Evolutionary conservation across 30 jellyfish, hydroid and myxozoan species (phyloP).

Genomic region (Aurelia sp.): DNA sequence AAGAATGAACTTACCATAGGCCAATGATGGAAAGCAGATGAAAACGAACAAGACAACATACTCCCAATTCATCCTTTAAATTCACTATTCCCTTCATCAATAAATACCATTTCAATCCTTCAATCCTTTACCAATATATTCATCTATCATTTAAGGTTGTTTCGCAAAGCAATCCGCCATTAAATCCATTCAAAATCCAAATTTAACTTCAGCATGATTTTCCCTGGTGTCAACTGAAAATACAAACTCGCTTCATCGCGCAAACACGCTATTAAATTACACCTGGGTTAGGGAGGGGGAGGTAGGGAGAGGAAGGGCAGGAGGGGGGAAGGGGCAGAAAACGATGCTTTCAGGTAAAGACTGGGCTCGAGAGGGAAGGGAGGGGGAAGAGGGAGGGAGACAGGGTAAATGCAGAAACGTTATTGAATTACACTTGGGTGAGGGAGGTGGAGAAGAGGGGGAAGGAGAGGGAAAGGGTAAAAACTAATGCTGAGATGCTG

Average conservation of each 20-base stretch:
- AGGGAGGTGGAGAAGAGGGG: not conserved
- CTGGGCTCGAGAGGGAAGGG: not conserved
- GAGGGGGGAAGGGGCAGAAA: not conserved
- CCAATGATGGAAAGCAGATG: constrained; percentile 73
- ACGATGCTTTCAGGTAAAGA: not conserved
- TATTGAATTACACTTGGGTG: not conserved
- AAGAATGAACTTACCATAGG: constrained; percentile 58
- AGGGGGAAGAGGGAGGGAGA: not conserved
- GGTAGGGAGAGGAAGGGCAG: not conserved
- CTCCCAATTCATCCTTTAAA: constrained; percentile 44
- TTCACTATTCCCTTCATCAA: constrained; percentile 3
- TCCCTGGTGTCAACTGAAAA: constrained; percentile 31
- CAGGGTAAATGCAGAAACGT: too few species aligned
- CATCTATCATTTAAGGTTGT: constrained; percentile 10
- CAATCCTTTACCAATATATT: not conserved
- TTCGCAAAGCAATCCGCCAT: constrained; percentile 6
- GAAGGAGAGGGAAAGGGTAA: not conserved
- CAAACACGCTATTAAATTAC: constrained; percentile 80
- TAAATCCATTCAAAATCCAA: not conserved
- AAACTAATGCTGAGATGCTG: not conserved
- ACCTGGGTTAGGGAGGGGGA: constrained; percentile 52
- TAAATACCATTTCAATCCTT: constrained; percentile 55
- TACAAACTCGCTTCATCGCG: constrained; percentile 63
- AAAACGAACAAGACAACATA: constrained; percentile 52
- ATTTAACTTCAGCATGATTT: constrained; percentile 42